Base-by-base conservation (phyloP, 2,113 vertebrate species). In the Hypomesus transpacificus region DNA sequence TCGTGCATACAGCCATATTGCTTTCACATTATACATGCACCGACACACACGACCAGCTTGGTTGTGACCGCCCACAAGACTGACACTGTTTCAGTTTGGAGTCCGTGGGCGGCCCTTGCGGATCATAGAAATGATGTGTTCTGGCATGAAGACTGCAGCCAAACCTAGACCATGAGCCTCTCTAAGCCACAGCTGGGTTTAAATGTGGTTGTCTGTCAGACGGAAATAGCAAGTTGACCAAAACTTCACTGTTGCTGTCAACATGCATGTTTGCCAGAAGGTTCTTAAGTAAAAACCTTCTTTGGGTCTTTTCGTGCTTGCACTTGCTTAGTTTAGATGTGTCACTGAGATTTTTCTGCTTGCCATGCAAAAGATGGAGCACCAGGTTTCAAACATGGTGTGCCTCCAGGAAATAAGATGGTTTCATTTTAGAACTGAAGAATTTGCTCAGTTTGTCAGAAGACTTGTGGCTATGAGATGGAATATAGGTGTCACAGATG, bases 101-200 rank as follows among this genome's bases (percentile, higher is more conserved):
- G 54, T 56, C 31, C 51, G 24, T 68, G 59, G 50, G 57, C 71
- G 67, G 34, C 69, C 28, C 39, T 74, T 21, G 8, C 26, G 46
- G 62, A 70, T 71, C 62, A 67, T 61, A 79, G 53, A 56, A n/a
- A 56, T 70, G 50, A 75, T 71, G 63, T 68, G n/a, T 39, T 67
- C 31, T 24, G 22, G 26, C 53, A 50, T 16, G 58, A 62, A 57
- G 34, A n/a, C 53, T 56, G 5, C n/a, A n/a, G 53, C n/a, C 14
- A 56, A 56, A 56, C 16, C 53, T n/a, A 56, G 53, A n/a, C 53
- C 53, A n/a, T n/a, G n/a, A 18, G 53, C 16, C 53, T n/a, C 53
- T 76, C 62, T 52, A 62, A 54, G 51, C 67, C 71, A 70, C 76
- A 74, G 56, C 76, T 62, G 54, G 61, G 63, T 60, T 31, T 14